phyloP scores from a whole-genome alignment of 1,140 invertebrate genomes.

The Neodiprion fabricii region DNA sequence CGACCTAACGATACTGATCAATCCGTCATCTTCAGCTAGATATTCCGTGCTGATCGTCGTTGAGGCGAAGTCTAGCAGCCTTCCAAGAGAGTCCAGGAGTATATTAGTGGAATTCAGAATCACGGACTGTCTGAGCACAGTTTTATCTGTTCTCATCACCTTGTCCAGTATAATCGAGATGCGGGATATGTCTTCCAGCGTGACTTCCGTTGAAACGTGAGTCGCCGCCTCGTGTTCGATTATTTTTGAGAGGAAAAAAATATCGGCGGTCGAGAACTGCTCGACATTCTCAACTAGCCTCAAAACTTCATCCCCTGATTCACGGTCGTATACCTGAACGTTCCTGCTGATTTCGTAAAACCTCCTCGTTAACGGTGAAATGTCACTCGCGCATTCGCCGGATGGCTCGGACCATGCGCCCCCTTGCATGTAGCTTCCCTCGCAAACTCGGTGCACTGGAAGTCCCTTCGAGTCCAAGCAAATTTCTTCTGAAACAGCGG shows the following conservation, averaged over 20 bases:
- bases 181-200: slow-evolving; percentile 56
- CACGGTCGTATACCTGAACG: not conserved
- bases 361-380: not conserved
- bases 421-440: slow-evolving; percentile 42
- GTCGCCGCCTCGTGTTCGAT: slow-evolving; percentile 47
- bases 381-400: not conserved
- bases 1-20: slow-evolving; percentile 52
- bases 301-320: slow-evolving; percentile 46
- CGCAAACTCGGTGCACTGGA: slow-evolving; percentile 35
- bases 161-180: slow-evolving; percentile 60
- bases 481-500: slow-evolving; percentile 30
- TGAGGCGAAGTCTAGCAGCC: slow-evolving; percentile 43
- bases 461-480: slow-evolving; percentile 43
- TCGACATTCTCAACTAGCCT: slow-evolving; percentile 40
- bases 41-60: slow-evolving; percentile 12
- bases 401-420: slow-evolving; percentile 36
- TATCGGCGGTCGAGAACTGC: slow-evolving; percentile 60
- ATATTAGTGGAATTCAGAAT: slow-evolving; percentile 64
- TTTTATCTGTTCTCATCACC: slow-evolving; percentile 55
- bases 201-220: slow-evolving; percentile 43
- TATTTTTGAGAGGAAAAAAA: slow-evolving; percentile 63
- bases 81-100: slow-evolving; percentile 60
- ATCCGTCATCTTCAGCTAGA: slow-evolving; percentile 26
- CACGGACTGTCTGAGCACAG: slow-evolving; percentile 56
- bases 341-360: not conserved